These are phyloP conservation scores for Hyphantria cunea DNA, from an alignment of 1,140 invertebrate species.

Conservation along the genomic window DNA sequence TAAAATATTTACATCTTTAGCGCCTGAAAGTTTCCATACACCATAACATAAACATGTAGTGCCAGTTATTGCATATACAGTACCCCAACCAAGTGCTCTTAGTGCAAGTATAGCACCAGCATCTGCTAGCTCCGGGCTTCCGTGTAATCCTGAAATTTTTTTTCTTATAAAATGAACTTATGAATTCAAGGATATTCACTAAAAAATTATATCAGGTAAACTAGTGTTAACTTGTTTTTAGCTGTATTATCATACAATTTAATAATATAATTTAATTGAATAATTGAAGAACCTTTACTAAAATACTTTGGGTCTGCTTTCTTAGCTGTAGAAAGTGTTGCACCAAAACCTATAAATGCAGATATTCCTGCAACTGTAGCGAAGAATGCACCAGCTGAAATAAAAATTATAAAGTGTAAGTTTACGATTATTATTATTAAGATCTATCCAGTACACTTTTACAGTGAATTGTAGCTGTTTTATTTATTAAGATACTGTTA, in stretches of 20 bases:
- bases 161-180: constrained; percentile 16
- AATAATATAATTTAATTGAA: background rate
- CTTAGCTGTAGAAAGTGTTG: constrained; percentile 88
- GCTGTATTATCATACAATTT: no score
- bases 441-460: no score
- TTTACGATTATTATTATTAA: no score
- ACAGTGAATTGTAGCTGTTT: no score
- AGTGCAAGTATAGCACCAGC: constrained; percentile 90
- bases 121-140: constrained; percentile 86
- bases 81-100: constrained; percentile 93
- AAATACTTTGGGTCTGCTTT: constrained; percentile 91
- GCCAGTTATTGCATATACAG: constrained; percentile 91
- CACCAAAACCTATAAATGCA: constrained; percentile 90
- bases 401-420: no score
- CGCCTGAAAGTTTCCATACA: constrained; percentile 95
- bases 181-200: background rate
- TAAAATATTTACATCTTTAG: constrained; percentile 84
- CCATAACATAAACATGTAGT: constrained; percentile 91
- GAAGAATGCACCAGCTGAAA: constrained; percentile 89
- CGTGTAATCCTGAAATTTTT: constrained; percentile 75
- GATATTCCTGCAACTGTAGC: constrained; percentile 90
- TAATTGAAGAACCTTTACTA: constrained; percentile 83
- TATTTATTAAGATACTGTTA: no score
- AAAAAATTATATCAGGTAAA: background rate
- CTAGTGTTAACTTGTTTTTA: no score